Conservation (phyloP, 2,113 vertebrate species). For the Progne subis region DNA sequence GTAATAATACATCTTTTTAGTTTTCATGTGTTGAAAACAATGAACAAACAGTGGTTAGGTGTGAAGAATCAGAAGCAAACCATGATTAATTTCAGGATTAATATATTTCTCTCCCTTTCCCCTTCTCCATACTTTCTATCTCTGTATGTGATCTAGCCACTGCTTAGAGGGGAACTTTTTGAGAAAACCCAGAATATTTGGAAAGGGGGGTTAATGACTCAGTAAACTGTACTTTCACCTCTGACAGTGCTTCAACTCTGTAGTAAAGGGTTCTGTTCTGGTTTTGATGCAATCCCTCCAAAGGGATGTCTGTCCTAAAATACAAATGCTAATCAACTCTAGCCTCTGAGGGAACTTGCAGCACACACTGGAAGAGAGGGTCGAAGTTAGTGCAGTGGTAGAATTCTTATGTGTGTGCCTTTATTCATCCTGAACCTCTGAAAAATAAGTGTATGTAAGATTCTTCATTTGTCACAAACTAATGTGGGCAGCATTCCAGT, state of each 20-base stretch:
- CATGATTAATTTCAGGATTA: background rate
- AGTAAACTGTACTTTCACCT: background rate
- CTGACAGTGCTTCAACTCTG: background rate
- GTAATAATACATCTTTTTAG: background rate
- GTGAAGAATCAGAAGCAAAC: background rate
- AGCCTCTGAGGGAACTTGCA: background rate
- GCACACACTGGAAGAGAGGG: background rate
- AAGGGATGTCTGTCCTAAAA: background rate
- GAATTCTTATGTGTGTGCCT: background rate
- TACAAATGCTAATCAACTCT: background rate
- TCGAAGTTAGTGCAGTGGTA: background rate
- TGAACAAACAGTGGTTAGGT: background rate
- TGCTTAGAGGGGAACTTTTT: conserved; percentile 1
- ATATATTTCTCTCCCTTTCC: background rate
- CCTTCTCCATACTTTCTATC: background rate
- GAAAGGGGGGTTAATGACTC: background rate
- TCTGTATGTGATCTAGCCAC: background rate
- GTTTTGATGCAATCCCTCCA: background rate
- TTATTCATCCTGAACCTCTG: background rate
- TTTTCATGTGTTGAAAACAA: background rate
- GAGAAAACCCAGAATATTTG: background rate
- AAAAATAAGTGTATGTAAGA: background rate
- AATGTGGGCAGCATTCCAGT: background rate
- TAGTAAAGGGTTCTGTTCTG: background rate
- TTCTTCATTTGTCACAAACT: background rate